Evolutionary conservation across 2,888 invertebrate genomes (phyloP), one percentile per base, ranked within the genome.

Genomic region (Biston stratarius): DNA sequence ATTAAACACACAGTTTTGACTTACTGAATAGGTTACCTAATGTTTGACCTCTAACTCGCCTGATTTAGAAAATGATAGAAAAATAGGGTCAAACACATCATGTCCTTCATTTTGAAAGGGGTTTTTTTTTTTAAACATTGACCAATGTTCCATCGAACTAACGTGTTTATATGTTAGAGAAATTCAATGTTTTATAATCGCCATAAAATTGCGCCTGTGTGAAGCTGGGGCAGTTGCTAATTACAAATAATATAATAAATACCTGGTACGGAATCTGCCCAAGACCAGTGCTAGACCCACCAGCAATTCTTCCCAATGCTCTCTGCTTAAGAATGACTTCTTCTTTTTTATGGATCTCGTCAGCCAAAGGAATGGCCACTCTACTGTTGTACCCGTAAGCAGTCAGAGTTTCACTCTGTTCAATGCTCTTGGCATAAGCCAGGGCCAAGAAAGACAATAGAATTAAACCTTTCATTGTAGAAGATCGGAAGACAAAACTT

Each of bases 201-300:
- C n/a, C n/a, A 24, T 2, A 24, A 24, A 24, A 24, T 24, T 24
- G 24, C 24, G 3, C 24, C 24, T 3, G 3, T 24, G 1, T 24
- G 24, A 24, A 24, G 24, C 24, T 2, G 24, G 24, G 24, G n/a
- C 3, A 24, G 24, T 24, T 3, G 24, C 24, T 24, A 24, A 24
- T 24, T 24, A 24, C 1, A 2, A 24, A 24, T 24, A 24, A 24
- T 24, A 24, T 1, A 24, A 24, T 24, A 24, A 24, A 24, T 70
- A 80, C 80, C 69, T 79, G 78, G 64, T 73, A 74, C 5, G 76
- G 76, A 47, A 72, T 69, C 15, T 76, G 64, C 33, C 74, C 76
- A 9, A 70, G 62, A 5, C 58, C 15, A 6, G 74, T 55, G 7
- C 59, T 12, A 6, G 62, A 51, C 6, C 79, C 80, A 7, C 78